Evolutionary conservation across 2,888 invertebrate species (phyloP).

Genomic region (Serripes groenlandicus): DNA sequence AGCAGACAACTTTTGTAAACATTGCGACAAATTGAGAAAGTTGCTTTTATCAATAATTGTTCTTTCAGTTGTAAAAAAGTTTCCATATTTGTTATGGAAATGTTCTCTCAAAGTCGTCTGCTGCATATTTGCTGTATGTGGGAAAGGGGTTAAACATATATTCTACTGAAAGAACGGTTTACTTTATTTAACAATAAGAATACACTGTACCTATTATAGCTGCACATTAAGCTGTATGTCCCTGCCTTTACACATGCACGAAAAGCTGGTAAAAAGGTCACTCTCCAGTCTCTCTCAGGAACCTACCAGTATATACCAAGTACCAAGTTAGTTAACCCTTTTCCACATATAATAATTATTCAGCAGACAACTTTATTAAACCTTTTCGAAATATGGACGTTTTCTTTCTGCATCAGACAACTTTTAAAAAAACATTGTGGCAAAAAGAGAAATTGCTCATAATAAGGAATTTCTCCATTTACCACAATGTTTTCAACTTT

Average conservation of each 20-base stretch:
- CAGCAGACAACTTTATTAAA: neutral
- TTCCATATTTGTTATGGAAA: too few relatives aligned
- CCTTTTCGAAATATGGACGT: neutral
- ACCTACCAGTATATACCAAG: slow-evolving; percentile 58
- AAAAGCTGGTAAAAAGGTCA: slow-evolving; percentile 84
- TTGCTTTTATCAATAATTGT: too few relatives aligned
- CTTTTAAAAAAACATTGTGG: slow-evolving; percentile 8
- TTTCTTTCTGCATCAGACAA: neutral
- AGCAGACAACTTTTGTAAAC: too few relatives aligned
- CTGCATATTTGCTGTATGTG: too few relatives aligned
- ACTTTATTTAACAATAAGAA: too few relatives aligned
- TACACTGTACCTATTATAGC: slow-evolving; percentile 83
- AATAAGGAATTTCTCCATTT: slow-evolving; percentile 1
- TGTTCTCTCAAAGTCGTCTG: too few relatives aligned
- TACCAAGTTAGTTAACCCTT: neutral
- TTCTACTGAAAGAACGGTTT: too few relatives aligned
- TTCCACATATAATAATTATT: neutral
- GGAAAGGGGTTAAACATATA: too few relatives aligned
- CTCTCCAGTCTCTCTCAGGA: slow-evolving; percentile 78
- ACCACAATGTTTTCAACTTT: neutral
- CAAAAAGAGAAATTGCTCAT: neutral
- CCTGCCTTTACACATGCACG: slow-evolving; percentile 83
- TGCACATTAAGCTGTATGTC: slow-evolving; percentile 83
- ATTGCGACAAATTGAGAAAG: too few relatives aligned
- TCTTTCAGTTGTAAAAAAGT: too few relatives aligned